Base-by-base conservation (phyloP, 2,797 vertebrate genomes). In the Salmo trutta region DNA sequence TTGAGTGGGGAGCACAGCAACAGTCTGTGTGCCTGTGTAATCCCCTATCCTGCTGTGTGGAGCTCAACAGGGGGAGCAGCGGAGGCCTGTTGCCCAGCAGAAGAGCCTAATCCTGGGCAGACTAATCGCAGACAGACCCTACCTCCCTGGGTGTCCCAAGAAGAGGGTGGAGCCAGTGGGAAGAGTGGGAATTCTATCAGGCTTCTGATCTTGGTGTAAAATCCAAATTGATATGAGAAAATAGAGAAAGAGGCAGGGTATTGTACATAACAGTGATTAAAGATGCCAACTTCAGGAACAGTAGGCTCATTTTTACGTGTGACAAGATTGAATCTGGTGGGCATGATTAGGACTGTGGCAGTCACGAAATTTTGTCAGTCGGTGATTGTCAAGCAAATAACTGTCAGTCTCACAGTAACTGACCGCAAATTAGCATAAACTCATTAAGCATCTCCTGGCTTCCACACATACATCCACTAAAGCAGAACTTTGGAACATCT, bases 11-110 rank as follows among this genome's bases (percentile, higher is more conserved):
- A 77, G 81, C 66, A 81, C 56, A 79, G 78, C 77, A 33, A 71
- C 74, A 15, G 73, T 74, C 74, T 75, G 53, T 85, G 85, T 81
- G 73, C 24, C 70, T 74, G 1, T 87, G 89, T 90, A 90, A 89
- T 88, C 87, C 83, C 66, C 74, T 54, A 64, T 71, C 82, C 83
- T 71, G 85, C 82, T 84, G 86, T 77, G 89, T 80, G 77, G 62
- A 67, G 21, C 75, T 67, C 86, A 65, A 71, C 87, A 78, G 76
- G 79, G 78, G 82, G 74, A 65, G 51, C 3, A 12, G 59, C 73
- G 73, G 72, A 76, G 79, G 56, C 79, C 56, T 59, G 24, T 19
- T 16, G 54, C 80, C 82, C 73, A 15, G 75, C 15, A 14, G 47
- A 78, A 73, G 73, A 82, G 73, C 79, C 77, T 69, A 47, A 75